These are phyloP conservation scores for Emmelina monodactyla DNA, from an alignment of 2,888 invertebrate genomes.

Conservation along the genomic window DNA sequence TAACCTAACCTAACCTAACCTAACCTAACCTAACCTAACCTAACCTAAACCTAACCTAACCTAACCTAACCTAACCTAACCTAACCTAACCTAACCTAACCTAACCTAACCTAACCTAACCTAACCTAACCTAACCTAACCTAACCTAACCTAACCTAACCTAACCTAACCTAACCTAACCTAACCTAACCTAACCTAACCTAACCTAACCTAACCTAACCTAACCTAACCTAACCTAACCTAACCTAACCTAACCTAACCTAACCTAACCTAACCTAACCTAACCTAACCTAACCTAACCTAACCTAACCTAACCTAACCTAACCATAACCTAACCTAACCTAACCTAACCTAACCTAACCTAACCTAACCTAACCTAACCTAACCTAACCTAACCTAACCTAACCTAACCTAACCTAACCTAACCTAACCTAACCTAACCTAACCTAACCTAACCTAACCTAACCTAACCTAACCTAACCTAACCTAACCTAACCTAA, in stretches of 20 bases:
- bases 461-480: slow-evolving; percentile 7
- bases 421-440: slow-evolving; percentile 6
- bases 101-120: slow-evolving; percentile 11
- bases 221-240: too few relatives aligned
- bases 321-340: too few relatives aligned
- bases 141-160: slow-evolving; percentile 9
- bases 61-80: slow-evolving; percentile 8
- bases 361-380: slow-evolving; percentile 7
- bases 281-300: slow-evolving; percentile 9
- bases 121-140: slow-evolving; percentile 11
- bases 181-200: slow-evolving; percentile 9
- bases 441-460: slow-evolving; percentile 5
- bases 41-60: too few relatives aligned
- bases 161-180: slow-evolving; percentile 6
- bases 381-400: too few relatives aligned
- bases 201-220: too few relatives aligned
- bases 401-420: slow-evolving; percentile 8
- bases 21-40: slow-evolving; percentile 7
- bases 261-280: slow-evolving; percentile 9
- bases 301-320: slow-evolving; percentile 6
- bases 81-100: slow-evolving; percentile 8
- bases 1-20: slow-evolving; percentile 6
- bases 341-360: slow-evolving; percentile 9
- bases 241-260: slow-evolving; percentile 9
- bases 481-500: slow-evolving; percentile 11